These are phyloP conservation scores for Osmerus eperlanus DNA, from an alignment of 2,113 vertebrate species.

Conservation along the genomic window DNA sequence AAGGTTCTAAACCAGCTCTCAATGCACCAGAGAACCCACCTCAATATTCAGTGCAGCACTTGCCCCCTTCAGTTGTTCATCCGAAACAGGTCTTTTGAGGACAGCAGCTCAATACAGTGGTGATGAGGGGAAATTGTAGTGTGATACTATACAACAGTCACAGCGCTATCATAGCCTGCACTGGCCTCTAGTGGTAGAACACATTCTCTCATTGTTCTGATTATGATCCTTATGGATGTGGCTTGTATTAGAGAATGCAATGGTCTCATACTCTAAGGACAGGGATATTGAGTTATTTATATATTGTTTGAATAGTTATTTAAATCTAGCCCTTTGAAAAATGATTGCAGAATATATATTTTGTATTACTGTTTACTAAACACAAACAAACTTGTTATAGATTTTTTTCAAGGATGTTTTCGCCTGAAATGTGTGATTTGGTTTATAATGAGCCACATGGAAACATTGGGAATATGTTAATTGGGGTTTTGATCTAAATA, in stretches of 20 bases:
- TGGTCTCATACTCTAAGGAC: too few relatives aligned
- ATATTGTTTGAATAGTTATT: too few relatives aligned
- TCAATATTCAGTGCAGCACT: conserved; percentile 57
- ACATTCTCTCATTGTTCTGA: not conserved
- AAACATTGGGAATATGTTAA: not conserved
- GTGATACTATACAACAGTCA: not conserved
- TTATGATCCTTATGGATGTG: not conserved
- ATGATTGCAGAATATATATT: not conserved
- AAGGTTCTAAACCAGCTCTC: conserved; percentile 35
- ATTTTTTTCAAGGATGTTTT: not conserved
- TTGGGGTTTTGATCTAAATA: not conserved
- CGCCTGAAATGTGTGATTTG: too few relatives aligned
- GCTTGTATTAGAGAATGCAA: not conserved
- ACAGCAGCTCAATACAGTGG: conserved; percentile 52
- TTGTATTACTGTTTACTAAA: not conserved
- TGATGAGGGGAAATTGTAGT: conserved; percentile 36
- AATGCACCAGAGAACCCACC: conserved; percentile 31
- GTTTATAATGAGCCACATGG: too few relatives aligned
- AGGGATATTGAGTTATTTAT: too few relatives aligned
- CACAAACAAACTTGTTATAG: not conserved
- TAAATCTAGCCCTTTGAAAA: too few relatives aligned
- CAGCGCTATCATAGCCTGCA: conserved; percentile 34
- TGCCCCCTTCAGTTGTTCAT: conserved; percentile 50
- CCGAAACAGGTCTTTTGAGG: conserved; percentile 67
- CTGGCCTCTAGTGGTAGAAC: conserved; percentile 60